Evolutionary conservation across 2,888 invertebrate genomes (phyloP).

Genomic region (Dexiosoma caninum): DNA sequence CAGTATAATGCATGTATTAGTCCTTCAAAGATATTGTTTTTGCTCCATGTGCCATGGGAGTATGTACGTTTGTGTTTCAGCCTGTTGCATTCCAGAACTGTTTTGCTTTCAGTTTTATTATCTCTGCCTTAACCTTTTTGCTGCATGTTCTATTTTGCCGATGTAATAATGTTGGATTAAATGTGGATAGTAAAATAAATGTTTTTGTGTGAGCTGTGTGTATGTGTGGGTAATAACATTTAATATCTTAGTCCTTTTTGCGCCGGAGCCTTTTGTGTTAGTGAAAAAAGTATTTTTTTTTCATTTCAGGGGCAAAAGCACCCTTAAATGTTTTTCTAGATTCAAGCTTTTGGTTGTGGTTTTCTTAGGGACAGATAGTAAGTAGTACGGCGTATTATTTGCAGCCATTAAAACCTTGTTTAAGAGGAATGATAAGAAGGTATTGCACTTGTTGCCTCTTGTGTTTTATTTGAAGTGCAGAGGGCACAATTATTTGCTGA

Average conservation of each 20-base stretch:
- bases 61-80: slow-evolving; percentile 8
- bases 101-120: background rate
- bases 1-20: background rate
- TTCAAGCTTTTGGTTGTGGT: slow-evolving; percentile 15
- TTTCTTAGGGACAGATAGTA: background rate
- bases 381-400: slow-evolving; percentile 20
- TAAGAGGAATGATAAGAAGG: background rate
- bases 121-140: background rate
- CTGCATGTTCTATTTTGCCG: slow-evolving; percentile 2
- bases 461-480: background rate
- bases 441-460: background rate
- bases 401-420: slow-evolving; percentile 21
- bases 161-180: slow-evolving; percentile 32
- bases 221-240: slow-evolving; percentile 29
- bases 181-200: background rate
- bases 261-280: slow-evolving; percentile 2
- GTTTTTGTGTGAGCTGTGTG: background rate
- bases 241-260: background rate
- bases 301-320: too few species aligned
- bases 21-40: slow-evolving; percentile 25
- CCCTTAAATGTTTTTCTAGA: slow-evolving; percentile 5
- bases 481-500: slow-evolving; percentile 7
- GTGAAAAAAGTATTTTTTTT: background rate
- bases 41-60: slow-evolving; percentile 12
- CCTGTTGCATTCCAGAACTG: slow-evolving; percentile 49